phyloP scores from a whole-genome alignment of 2,797 vertebrate species.

The Rousettus madagascariensis region DNA sequence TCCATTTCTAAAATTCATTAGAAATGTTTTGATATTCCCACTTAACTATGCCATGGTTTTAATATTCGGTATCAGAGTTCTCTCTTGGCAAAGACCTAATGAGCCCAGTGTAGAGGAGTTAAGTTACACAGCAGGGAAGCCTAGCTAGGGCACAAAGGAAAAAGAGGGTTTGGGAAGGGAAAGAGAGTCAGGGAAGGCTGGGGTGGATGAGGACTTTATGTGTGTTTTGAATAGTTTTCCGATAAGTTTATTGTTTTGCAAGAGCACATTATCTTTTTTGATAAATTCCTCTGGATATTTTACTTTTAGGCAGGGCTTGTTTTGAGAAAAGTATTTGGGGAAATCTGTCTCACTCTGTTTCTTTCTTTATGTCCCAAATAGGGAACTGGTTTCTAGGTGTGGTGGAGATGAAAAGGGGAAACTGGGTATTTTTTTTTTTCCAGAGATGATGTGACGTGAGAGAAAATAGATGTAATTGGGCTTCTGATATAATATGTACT shows the following conservation, averaged over 20 bases:
- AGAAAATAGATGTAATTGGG: not conserved
- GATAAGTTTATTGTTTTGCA: not conserved
- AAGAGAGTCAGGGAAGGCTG: not conserved
- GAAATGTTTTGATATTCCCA: not conserved
- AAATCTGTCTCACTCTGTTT: not conserved
- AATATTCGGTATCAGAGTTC: not conserved
- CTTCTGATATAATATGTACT: not conserved
- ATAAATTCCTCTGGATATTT: not conserved
- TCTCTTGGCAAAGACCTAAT: not conserved
- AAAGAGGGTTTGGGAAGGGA: not conserved
- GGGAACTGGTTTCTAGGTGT: not conserved
- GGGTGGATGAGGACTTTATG: not conserved
- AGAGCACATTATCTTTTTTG: not conserved
- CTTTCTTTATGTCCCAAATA: not conserved
- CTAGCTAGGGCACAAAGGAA: fast-evolving
- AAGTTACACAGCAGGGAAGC: not conserved
- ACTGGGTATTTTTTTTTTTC: not conserved
- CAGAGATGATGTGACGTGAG: not conserved
- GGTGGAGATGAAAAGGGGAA: not conserved
- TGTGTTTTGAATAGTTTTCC: not conserved
- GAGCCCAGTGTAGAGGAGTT: not conserved
- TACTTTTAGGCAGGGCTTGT: not conserved
- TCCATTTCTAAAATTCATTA: not conserved
- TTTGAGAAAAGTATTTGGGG: not conserved
- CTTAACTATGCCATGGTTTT: not conserved